phyloP scores from a whole-genome alignment of 2,797 vertebrate species.

The Thaleichthys pacificus region DNA sequence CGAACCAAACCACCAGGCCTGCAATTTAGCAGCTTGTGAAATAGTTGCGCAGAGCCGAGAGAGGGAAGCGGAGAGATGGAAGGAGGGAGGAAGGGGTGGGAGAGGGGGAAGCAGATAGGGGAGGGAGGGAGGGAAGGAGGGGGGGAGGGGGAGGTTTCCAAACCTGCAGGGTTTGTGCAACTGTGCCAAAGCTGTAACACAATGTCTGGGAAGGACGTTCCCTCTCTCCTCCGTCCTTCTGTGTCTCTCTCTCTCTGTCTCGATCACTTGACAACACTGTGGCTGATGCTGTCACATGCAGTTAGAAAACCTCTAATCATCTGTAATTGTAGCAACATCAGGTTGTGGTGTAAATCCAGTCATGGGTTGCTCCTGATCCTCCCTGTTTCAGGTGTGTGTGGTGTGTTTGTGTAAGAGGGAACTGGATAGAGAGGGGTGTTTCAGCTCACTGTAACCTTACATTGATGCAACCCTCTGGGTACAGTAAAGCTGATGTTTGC shows the following conservation, averaged over 20 bases:
- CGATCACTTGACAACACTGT: constrained; percentile 6
- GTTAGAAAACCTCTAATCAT: constrained; percentile 61
- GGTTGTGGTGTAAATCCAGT: constrained; percentile 52
- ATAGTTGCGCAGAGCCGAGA: constrained; percentile 47
- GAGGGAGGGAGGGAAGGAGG: too few species aligned
- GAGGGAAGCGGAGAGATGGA: too few species aligned
- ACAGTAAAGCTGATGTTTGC: constrained; percentile 18
- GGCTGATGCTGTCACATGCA: constrained; percentile 14
- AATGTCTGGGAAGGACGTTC: constrained; percentile 47
- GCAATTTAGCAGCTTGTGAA: constrained; percentile 67
- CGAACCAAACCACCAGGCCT: constrained; percentile 55
- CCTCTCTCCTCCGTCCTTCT: constrained; percentile 8
- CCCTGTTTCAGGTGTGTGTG: constrained; percentile 3
- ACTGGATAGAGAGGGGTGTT: not conserved
- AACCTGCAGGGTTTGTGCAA: too few species aligned
- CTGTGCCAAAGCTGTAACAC: constrained; percentile 41
- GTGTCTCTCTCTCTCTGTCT: constrained; percentile 13
- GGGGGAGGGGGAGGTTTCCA: too few species aligned
- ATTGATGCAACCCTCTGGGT: constrained; percentile 21
- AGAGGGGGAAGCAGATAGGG: too few species aligned
- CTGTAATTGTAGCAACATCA: constrained; percentile 46
- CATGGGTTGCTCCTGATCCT: constrained; percentile 41
- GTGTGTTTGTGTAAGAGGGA: too few species aligned
- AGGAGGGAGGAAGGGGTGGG: too few species aligned
- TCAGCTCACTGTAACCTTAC: constrained; percentile 27